Conservation (phyloP, 2,888 invertebrate genomes). For the Philereme transversata region DNA sequence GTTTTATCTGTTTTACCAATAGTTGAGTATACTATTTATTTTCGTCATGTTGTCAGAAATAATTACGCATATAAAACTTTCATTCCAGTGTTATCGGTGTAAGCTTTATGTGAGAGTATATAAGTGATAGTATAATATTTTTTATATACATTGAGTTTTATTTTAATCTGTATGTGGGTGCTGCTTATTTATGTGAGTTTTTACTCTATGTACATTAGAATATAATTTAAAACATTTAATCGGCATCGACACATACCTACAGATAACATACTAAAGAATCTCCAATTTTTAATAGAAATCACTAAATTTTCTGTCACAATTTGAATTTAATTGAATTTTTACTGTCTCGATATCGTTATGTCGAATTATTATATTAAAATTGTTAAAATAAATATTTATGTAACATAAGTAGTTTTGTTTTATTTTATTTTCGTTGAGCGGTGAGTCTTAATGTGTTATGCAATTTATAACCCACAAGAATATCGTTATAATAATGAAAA, state of each 20-base stretch:
- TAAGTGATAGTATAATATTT: slow-evolving; percentile 70
- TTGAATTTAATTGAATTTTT: slow-evolving; percentile 52
- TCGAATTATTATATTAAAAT: slow-evolving; percentile 70
- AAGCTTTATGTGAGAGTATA: slow-evolving; percentile 72
- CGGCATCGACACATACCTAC: slow-evolving; percentile 34
- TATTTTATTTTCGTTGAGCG: slow-evolving; percentile 48
- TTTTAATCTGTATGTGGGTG: slow-evolving; percentile 61
- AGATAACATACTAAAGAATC: slow-evolving; percentile 58
- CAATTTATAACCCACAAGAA: slow-evolving; percentile 69
- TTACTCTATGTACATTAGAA: slow-evolving; percentile 56
- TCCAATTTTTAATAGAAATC: slow-evolving; percentile 57
- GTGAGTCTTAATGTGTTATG: slow-evolving; percentile 79
- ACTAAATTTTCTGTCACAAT: slow-evolving; percentile 58
- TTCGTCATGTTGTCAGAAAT: slow-evolving; percentile 55
- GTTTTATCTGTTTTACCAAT: slow-evolving; percentile 39
- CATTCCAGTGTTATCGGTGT: slow-evolving; percentile 79
- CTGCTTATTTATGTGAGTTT: slow-evolving; percentile 65
- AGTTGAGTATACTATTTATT: slow-evolving; percentile 44
- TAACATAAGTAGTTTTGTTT: slow-evolving; percentile 72
- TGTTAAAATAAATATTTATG: slow-evolving; percentile 81
- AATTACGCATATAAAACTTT: slow-evolving; percentile 70
- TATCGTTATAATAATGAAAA: slow-evolving; percentile 13
- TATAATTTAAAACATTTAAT: slow-evolving; percentile 31
- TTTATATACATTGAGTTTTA: slow-evolving; percentile 59
- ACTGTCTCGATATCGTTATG: slow-evolving; percentile 59